A percentile compares a stretch with the other conserved stretches of the same genome.
These are phyloP conservation scores for Hetaerina americana DNA, from an alignment of 1,140 invertebrate species.

Conservation along the genomic window DNA sequence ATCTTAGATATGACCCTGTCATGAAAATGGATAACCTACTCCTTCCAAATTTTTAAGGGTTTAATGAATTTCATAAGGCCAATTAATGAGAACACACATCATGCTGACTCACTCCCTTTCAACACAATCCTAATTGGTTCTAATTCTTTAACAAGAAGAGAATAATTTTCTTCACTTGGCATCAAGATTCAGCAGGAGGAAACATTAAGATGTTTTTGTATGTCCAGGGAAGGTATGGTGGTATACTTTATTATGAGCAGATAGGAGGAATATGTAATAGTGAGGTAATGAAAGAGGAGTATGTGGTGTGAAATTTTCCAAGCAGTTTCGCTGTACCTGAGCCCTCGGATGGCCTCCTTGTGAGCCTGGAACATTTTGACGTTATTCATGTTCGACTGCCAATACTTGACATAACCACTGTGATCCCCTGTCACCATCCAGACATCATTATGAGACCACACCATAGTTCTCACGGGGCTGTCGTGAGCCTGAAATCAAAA, in stretches of 20 bases:
- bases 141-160: too few species aligned
- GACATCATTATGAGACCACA: slow-evolving; percentile 97
- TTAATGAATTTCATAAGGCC: too few species aligned
- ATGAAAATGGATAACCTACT: too few species aligned
- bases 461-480: slow-evolving; percentile 93
- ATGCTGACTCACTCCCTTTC: too few species aligned
- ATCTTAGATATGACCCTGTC: too few species aligned
- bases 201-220: too few species aligned
- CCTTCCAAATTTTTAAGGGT: too few species aligned
- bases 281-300: background rate
- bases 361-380: slow-evolving; percentile 99
- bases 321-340: slow-evolving; percentile 57
- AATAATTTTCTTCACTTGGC: too few species aligned
- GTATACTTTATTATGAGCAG: background rate
- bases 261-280: background rate
- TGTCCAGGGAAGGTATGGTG: background rate
- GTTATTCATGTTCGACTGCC: slow-evolving; percentile 99
- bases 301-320: slow-evolving; percentile 13
- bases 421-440: slow-evolving; percentile 99
- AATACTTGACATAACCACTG: slow-evolving; percentile 98
- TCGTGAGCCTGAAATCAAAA: slow-evolving; percentile 77
- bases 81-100: too few species aligned
- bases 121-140: too few species aligned
- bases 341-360: slow-evolving; percentile 96
- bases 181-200: too few species aligned